These are phyloP conservation scores for Brienomyrus brachyistius DNA, from an alignment of 2,113 vertebrate genomes.

Conservation along the genomic window DNA sequence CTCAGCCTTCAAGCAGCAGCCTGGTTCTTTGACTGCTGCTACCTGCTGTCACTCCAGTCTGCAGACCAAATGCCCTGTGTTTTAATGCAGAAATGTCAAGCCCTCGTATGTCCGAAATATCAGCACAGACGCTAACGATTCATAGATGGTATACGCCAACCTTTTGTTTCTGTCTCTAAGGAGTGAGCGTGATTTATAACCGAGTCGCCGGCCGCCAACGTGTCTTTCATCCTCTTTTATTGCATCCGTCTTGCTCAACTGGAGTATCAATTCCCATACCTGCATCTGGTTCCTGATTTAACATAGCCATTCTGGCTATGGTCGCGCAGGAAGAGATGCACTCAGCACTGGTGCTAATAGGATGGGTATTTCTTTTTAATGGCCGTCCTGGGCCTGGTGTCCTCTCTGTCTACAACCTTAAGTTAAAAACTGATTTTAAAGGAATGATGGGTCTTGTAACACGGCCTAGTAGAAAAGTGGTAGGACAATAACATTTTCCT, in stretches of 20 bases:
- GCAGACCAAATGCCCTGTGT: background rate
- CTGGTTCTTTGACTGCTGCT: background rate
- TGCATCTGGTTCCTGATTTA: conserved; percentile 50
- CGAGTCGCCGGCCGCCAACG: conserved; percentile 37
- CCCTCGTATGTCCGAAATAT: background rate
- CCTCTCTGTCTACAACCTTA: conserved; percentile 30
- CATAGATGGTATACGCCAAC: conserved; percentile 40
- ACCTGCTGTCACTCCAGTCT: background rate
- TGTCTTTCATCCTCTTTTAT: conserved; percentile 44
- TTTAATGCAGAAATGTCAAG: background rate
- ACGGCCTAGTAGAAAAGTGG: background rate
- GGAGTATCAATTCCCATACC: conserved; percentile 35
- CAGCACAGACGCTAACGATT: background rate
- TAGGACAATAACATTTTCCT: background rate
- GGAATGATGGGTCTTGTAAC: background rate
- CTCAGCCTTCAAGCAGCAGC: background rate
- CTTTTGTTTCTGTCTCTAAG: conserved; percentile 26
- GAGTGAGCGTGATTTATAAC: conserved; percentile 46
- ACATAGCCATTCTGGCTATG: conserved; percentile 34
- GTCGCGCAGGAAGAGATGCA: conserved; percentile 33
- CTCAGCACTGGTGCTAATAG: conserved; percentile 44
- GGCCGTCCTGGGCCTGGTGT: conserved; percentile 30
- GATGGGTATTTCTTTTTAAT: conserved; percentile 50
- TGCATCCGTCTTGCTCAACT: conserved; percentile 14
- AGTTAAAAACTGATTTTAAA: background rate